Conservation (phyloP, 2,888 invertebrate species). For the Synanthedon formicaeformis region DNA sequence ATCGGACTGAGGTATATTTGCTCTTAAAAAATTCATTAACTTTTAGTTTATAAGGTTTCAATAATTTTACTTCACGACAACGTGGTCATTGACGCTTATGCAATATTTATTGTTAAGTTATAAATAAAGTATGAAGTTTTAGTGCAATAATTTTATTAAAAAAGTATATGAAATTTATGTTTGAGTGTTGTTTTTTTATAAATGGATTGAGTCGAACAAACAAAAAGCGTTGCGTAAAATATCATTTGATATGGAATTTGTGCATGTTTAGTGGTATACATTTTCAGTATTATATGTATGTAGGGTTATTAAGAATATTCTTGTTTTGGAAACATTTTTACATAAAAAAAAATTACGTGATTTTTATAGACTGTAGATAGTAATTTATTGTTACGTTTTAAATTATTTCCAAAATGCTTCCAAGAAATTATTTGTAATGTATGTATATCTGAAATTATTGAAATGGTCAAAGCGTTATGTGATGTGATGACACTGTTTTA, state of each 20-base stretch:
- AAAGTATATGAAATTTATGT: constrained; percentile 62
- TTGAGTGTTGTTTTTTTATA: constrained; percentile 45
- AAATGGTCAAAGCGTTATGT: constrained; percentile 30
- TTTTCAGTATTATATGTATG: constrained; percentile 65
- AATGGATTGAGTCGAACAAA: constrained; percentile 22
- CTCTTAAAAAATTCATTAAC: constrained; percentile 52
- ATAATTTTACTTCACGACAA: constrained; percentile 49
- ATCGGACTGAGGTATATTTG: constrained; percentile 58
- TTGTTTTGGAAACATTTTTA: constrained; percentile 50
- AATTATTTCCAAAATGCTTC: constrained; percentile 61
- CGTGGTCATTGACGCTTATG: constrained; percentile 58
- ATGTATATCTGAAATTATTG: constrained; percentile 27
- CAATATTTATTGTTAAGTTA: constrained; percentile 69
- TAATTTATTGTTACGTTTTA: constrained; percentile 67
- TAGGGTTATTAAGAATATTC: constrained; percentile 53
- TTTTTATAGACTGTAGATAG: constrained; percentile 59
- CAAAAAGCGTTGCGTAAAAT: constrained; percentile 4
- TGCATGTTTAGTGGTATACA: constrained; percentile 41
- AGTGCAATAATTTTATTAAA: constrained; percentile 69
- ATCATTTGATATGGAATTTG: constrained; percentile 36
- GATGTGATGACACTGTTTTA: constrained; percentile 32
- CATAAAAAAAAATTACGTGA: constrained; percentile 45
- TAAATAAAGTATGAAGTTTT: constrained; percentile 43
- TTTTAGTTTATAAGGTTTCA: constrained; percentile 52
- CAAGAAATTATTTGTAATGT: constrained; percentile 35